Conservation (phyloP, 2,797 vertebrate species). For the Anabas testudineus region DNA sequence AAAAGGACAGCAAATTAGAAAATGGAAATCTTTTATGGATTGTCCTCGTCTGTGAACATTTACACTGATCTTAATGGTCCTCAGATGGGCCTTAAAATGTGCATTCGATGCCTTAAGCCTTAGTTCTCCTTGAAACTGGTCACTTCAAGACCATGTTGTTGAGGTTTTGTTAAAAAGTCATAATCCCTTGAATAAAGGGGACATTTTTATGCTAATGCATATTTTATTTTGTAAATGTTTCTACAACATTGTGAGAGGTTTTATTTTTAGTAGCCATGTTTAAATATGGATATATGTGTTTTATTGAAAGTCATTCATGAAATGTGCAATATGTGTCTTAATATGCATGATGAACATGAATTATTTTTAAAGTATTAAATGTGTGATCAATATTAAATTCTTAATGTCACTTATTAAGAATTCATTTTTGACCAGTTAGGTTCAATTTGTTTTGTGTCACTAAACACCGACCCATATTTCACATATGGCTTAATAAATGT, state of each 20-base stretch:
- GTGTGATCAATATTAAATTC: neutral
- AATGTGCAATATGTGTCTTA: constrained; percentile 45
- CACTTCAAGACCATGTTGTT: constrained; percentile 27
- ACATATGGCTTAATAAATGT: neutral
- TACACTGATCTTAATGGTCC: constrained; percentile 48
- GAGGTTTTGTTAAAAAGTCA: constrained; percentile 49
- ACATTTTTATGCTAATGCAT: constrained; percentile 76
- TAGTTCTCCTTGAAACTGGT: constrained; percentile 34
- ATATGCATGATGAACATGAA: constrained; percentile 50
- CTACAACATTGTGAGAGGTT: constrained; percentile 22
- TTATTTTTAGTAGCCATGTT: constrained; percentile 1
- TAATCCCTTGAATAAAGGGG: constrained; percentile 80
- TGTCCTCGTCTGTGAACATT: constrained; percentile 16
- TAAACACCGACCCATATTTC: too few relatives aligned
- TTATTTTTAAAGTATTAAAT: neutral
- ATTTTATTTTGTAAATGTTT: constrained; percentile 51
- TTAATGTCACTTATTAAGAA: neutral
- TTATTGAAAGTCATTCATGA: constrained; percentile 23
- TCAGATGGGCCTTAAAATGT: constrained; percentile 41
- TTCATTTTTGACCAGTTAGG: neutral
- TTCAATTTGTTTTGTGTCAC: neutral
- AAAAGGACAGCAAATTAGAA: neutral
- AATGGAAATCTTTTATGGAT: constrained; percentile 11
- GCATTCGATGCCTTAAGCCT: constrained; percentile 60
- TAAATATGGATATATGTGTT: too few relatives aligned